Evolutionary conservation across 2,113 vertebrate species (phyloP), one percentile per base, ranked within the genome.

Genomic region (Rhynchomys soricoides): DNA sequence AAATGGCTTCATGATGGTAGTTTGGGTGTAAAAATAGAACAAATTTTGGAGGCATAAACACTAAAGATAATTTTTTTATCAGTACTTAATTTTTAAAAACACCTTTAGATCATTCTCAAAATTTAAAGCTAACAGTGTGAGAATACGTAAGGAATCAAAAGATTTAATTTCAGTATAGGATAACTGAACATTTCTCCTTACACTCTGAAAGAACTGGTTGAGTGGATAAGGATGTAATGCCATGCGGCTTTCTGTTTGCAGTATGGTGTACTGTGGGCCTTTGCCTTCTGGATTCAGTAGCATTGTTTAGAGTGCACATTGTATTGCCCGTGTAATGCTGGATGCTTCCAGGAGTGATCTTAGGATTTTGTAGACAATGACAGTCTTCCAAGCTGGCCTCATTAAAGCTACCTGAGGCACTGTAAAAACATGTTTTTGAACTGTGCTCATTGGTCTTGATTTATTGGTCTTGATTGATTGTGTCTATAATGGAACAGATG

Each of bases 101-200:
- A 77, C 26, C 7, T 62, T 90, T 79, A 89, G 85, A 21, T 70
- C 50, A 73, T 91, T 71, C 43, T 64, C n/a, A 90, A 88, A 24
- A 81, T 93, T 90, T 96, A 96, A 40, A 88, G 64, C 52, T 93
- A 34, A 88, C 3, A 59, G 45, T 55, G 29, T 62, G 43, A 77
- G 43, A 83, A 64, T 17, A 29, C 45, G 8, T 57, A 74, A 74
- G 4, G 22, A 89, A 22, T 77, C 55, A 81, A 96, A 70, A 40
- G 31, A 34, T 29, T 89, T 88, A 59, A 34, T 26, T 29, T 31
- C 87, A 86, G 86, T 79, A 11, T 10, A 75, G n/a, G 10, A 24
- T 73, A 68, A 62, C 26, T 52, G 45, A 86, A 21, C 3, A 78
- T 78, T 78, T 90, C 86, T 86, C 79, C 0, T 1, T 26, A 10